Base-by-base conservation (phyloP, 2,888 invertebrate species). In the Odontothrips loti region DNA sequence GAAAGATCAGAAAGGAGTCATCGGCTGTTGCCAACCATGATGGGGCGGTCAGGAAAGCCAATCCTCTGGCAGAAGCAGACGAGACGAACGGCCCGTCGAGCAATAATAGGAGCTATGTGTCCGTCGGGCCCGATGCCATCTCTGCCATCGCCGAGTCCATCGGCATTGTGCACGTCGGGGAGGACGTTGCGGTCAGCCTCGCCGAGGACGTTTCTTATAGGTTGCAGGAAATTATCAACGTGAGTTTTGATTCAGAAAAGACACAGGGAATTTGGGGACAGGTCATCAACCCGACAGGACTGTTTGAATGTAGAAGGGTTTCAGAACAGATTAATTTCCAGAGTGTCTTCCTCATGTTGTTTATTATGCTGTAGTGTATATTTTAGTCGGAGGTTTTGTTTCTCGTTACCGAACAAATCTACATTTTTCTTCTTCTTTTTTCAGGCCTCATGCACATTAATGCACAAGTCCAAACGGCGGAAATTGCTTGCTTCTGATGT, bases 401-500 rank as follows among this genome's bases (percentile, higher is more conserved):
- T 43, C 34, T 43, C 2, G 6, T 6, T 4, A 43, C 34, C 34
- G 34, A 43, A 43, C 34, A 43, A 43, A 43, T 6, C 34, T n/a
- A n/a, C n/a, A n/a, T n/a, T 68, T n/a, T 68, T 4, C 27, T 75
- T 1, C 23, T 23, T 27, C 27, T 75, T 12, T 1, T 27, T 75
- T 12, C 68, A 75, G 68, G 68, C 68, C 8, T 75, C 68, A 10
- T 75, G 68, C 12, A 75, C 68, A 4, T 12, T 27, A 12, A 75
- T 75, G 68, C 68, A 27, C 27, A 23, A 75, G 27, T 75, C 68
- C 1, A 75, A 75, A 10, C 68, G 68, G 23, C 9, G 68, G 23
- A 75, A 75, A 75, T 27, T 75, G 27, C 68, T 75, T 23, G 23
- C 68, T 9, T 75, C 68, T 75, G 68, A 75, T 75, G 27, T 75